A percentile compares a stretch with the other conserved stretches of the same genome.
Evolutionary conservation across 2,797 vertebrate species (phyloP).

Genomic region (Rhadinocentrus ornatus): DNA sequence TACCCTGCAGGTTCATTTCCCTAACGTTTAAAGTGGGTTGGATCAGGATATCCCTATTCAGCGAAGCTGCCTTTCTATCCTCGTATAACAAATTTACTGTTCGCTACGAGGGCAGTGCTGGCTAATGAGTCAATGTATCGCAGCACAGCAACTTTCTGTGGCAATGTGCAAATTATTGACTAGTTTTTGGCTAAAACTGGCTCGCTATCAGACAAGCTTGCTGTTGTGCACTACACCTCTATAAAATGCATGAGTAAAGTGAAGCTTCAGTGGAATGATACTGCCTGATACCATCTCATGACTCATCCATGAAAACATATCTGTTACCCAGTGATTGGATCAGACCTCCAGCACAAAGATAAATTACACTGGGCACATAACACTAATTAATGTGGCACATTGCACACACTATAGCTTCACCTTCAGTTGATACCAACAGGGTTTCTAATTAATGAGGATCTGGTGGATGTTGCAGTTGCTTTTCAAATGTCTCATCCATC

Average conservation of each 20-base stretch:
- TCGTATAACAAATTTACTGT: neutral
- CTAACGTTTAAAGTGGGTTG: slow-evolving; percentile 38
- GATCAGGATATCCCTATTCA: slow-evolving; percentile 20
- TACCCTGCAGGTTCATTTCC: slow-evolving; percentile 38
- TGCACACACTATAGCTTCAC: slow-evolving; percentile 27
- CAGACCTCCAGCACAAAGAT: slow-evolving; percentile 52
- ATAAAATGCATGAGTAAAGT: neutral
- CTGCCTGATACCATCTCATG: neutral
- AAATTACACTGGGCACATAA: slow-evolving; percentile 48
- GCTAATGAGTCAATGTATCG: neutral
- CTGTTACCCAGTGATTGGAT: slow-evolving; percentile 55
- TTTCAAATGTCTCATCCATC: slow-evolving; percentile 18
- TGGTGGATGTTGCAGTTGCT: slow-evolving; percentile 13
- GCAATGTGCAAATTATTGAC: neutral
- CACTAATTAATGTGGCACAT: slow-evolving; percentile 37
- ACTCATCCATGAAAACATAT: slow-evolving; percentile 37
- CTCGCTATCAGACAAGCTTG: neutral
- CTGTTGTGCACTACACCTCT: slow-evolving; percentile 7
- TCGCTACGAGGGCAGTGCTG: neutral
- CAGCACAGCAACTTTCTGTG: neutral
- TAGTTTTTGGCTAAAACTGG: neutral
- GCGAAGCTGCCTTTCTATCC: neutral
- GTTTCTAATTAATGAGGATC: slow-evolving; percentile 61
- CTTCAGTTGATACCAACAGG: slow-evolving; percentile 28
- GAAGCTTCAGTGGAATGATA: neutral